Conservation (phyloP, 2,888 invertebrate species). For the Spisula subtruncata region DNA sequence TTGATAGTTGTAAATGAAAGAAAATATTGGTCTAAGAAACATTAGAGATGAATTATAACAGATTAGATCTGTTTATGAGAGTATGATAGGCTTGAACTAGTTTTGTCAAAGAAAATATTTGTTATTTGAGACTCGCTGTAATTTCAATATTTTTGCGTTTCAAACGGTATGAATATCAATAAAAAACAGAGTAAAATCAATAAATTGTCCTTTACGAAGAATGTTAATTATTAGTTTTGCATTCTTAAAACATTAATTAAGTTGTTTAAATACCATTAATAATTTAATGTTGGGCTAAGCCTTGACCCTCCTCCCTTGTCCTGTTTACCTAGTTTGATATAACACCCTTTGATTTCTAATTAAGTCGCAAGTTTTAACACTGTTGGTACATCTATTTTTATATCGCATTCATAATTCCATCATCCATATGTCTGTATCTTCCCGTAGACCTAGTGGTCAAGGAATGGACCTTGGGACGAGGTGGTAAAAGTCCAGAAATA, state of each 20-base stretch:
- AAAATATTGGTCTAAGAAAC: slow-evolving; percentile 23
- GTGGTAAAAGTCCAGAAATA: too few relatives aligned
- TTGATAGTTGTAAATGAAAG: neutral
- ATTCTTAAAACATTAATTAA: neutral
- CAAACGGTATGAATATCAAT: neutral
- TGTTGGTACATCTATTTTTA: too few relatives aligned
- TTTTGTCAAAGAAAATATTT: neutral
- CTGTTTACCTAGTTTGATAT: neutral
- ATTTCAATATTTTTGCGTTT: neutral
- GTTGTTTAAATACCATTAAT: slow-evolving; percentile 5
- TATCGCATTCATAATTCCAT: too few relatives aligned
- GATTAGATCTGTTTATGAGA: neutral
- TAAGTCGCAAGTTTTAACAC: neutral
- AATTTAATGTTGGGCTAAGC: neutral
- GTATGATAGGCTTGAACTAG: slow-evolving; percentile 15
- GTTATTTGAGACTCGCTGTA: neutral
- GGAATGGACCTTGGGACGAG: too few relatives aligned
- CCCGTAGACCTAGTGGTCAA: too few relatives aligned
- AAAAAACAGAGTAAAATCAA: neutral
- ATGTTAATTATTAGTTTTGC: neutral
- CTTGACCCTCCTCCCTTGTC: neutral
- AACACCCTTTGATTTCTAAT: neutral
- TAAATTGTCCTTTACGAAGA: neutral
- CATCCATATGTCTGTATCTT: too few relatives aligned
- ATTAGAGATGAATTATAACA: slow-evolving; percentile 22